These are phyloP conservation scores for Pristiophorus japonicus DNA, from an alignment of 2,113 vertebrate species.

Conservation along the genomic window DNA sequence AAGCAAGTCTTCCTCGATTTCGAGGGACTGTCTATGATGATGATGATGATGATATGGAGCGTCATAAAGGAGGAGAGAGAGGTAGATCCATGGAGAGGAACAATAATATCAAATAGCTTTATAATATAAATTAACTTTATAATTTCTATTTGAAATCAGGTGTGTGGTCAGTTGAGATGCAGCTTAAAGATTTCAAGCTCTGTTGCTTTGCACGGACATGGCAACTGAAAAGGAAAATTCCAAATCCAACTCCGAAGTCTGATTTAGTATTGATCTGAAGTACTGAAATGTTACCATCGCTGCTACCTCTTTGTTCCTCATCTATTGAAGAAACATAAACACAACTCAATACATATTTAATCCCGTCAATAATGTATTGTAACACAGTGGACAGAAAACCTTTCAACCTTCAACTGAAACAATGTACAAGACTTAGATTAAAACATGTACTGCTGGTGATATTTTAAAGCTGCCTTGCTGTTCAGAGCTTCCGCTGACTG, in stretches of 20 bases:
- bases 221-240: neutral
- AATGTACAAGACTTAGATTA: neutral
- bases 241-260: no score
- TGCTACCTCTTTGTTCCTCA: neutral
- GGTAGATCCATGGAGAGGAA: neutral
- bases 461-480: neutral
- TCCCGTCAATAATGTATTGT: neutral
- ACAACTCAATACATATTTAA: neutral
- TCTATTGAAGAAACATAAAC: neutral
- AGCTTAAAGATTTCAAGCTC: neutral
- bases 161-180: neutral
- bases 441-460: neutral
- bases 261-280: neutral
- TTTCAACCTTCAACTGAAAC: neutral
- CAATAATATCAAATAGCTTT: neutral
- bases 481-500: neutral
- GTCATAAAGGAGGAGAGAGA: neutral
- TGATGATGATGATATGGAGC: no score
- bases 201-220: no score
- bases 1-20: no score
- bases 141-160: neutral
- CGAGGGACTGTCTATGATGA: no score
- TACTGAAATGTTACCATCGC: neutral
- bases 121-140: neutral
- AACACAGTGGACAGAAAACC: neutral